Evolutionary conservation across 2,888 invertebrate genomes (phyloP), one percentile per base, ranked within the genome.

Genomic region (Bugula neritina): DNA sequence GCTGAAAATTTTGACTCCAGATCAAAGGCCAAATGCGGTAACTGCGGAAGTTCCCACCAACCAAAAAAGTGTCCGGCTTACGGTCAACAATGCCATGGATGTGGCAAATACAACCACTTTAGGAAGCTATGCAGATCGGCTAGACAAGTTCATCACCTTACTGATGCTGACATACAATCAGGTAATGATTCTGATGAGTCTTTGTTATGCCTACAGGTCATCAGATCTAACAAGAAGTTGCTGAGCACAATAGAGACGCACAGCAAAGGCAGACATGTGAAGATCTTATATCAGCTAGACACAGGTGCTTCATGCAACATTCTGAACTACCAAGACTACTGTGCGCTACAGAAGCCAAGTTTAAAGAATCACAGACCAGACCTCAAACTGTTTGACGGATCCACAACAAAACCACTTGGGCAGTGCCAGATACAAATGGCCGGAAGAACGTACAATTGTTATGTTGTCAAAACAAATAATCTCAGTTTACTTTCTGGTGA

Each of bases 81-180:
- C n/a, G 63, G 63, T 27, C 63, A 63, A 27, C 63, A 63, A 31
- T 63, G 63, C 34, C 63, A 63, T 63, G 34, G 5, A 2, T 63
- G 63, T n/a, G n/a, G n/a, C 2, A 63, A 63, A 31, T 63, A 63
- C 63, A 63, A 63, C n/a, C 63, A 63, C 63, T 63, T 13, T 5
- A 43, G 17, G 43, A 10, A 5, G 17, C 17, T 10, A 17, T 43
- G 43, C 17, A 5, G 43, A 10, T 43, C 43, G 10, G 17, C 5
- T 5, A 5, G 43, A 43, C 43, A 43, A 10, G 5, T 43, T 17
- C 5, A 43, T 43, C 10, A 10, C 5, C 10, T 43, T 43, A 17
- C 43, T 43, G 43, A 43, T 5, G 43, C n/a, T 5, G 57, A 57
- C 57, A n/a, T 5, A 57, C 13, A 57, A 25, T n/a, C 2, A 25